These are phyloP conservation scores for Protonibea diacanthus DNA, from an alignment of 2,797 vertebrate genomes.

Conservation along the genomic window DNA sequence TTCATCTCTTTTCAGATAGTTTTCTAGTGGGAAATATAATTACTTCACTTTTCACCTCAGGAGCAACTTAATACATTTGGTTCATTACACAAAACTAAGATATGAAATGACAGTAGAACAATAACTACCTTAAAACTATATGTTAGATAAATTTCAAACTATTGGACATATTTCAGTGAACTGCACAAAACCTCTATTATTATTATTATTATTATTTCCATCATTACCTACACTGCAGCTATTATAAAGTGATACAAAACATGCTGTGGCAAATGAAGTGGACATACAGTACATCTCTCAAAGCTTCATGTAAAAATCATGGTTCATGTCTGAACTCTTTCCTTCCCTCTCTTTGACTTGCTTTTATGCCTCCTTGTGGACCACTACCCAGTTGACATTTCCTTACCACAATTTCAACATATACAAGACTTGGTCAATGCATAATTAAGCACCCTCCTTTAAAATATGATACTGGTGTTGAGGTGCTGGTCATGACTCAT, in stretches of 20 bases:
- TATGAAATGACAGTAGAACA: slow-evolving; percentile 11
- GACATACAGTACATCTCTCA: not conserved
- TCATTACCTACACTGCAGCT: not conserved
- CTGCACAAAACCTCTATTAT: not conserved
- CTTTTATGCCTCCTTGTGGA: not conserved
- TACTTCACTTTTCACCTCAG: slow-evolving; percentile 7
- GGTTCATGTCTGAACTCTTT: not conserved
- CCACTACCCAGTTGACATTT: not conserved
- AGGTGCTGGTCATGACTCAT: not conserved
- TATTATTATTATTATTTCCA: too few species aligned
- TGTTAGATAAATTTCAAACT: too few species aligned
- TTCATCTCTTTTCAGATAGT: not conserved
- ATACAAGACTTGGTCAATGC: not conserved
- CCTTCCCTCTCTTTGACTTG: not conserved
- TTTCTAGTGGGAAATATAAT: not conserved
- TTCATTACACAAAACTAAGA: slow-evolving; percentile 1
- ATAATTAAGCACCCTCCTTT: slow-evolving; percentile 20
- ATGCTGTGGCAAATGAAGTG: too few species aligned
- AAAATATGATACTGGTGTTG: slow-evolving; percentile 1
- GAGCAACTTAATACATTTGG: not conserved
- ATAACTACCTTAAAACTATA: not conserved
- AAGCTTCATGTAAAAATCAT: not conserved
- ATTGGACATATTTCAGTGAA: not conserved
- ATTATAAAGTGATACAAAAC: not conserved
- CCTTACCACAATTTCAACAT: not conserved